Evolutionary conservation across 2,888 invertebrate genomes (phyloP).

Genomic region (Melanotus villosus): DNA sequence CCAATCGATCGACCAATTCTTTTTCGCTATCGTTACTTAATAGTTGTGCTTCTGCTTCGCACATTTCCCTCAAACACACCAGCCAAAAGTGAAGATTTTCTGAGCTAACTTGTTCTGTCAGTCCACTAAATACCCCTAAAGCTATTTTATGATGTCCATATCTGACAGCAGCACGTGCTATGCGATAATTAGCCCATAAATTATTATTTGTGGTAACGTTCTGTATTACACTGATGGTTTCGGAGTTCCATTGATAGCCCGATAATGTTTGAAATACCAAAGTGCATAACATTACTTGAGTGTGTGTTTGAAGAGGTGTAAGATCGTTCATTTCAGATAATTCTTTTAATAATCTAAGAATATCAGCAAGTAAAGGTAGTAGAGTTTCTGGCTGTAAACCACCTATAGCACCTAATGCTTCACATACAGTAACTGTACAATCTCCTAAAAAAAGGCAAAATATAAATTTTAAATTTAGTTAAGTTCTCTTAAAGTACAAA

Average conservation of each 20-base stretch:
- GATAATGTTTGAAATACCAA: slow-evolving; percentile 86
- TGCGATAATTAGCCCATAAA: slow-evolving; percentile 89
- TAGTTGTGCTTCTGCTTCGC: slow-evolving; percentile 80
- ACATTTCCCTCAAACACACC: slow-evolving; percentile 82
- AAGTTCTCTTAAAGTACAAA: too few species aligned
- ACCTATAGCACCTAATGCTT: slow-evolving; percentile 83
- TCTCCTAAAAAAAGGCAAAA: slow-evolving; percentile 63
- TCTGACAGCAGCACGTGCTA: slow-evolving; percentile 89
- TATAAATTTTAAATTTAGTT: too few species aligned
- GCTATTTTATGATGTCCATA: slow-evolving; percentile 80
- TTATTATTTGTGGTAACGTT: slow-evolving; percentile 71
- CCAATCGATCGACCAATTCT: slow-evolving; percentile 69
- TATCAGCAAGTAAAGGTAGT: slow-evolving; percentile 72
- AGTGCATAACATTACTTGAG: slow-evolving; percentile 84
- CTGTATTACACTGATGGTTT: slow-evolving; percentile 73
- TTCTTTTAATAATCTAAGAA: slow-evolving; percentile 68
- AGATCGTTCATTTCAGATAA: slow-evolving; percentile 59
- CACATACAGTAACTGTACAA: slow-evolving; percentile 74
- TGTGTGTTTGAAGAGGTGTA: slow-evolving; percentile 68
- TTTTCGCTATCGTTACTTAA: slow-evolving; percentile 63
- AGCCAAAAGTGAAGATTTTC: slow-evolving; percentile 94
- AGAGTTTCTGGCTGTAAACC: slow-evolving; percentile 74
- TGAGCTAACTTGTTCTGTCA: slow-evolving; percentile 78
- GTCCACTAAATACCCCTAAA: slow-evolving; percentile 70
- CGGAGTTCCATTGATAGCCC: slow-evolving; percentile 77